Percentiles rank a stretch among this genome's conserved stretches.
phyloP scores from a whole-genome alignment of 2,797 vertebrate genomes.

The Eulemur coronatus region DNA sequence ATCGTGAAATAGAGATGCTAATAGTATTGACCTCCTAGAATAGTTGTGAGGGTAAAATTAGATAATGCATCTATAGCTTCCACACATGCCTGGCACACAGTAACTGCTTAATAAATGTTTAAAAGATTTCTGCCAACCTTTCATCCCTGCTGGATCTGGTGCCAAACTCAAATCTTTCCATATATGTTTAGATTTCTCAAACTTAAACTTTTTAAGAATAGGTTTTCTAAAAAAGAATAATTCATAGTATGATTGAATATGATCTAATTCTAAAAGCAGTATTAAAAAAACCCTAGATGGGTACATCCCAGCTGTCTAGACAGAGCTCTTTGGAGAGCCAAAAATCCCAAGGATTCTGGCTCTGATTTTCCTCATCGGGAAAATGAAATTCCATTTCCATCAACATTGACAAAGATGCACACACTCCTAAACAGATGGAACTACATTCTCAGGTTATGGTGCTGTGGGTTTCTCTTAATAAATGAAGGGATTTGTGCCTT shows the following conservation, averaged over 20 bases:
- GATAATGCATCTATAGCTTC: not conserved
- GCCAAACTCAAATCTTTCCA: not conserved
- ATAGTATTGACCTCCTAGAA: not conserved
- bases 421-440: not conserved
- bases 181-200: not conserved
- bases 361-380: constrained; percentile 12
- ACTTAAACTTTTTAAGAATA: not conserved
- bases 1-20: not conserved
- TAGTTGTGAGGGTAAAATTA: not conserved
- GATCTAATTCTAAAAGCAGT: constrained; percentile 10
- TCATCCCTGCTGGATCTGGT: not conserved
- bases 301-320: not conserved
- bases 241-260: not conserved
- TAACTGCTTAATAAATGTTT: not conserved
- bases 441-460: not conserved
- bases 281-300: not conserved
- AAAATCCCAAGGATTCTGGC: not conserved
- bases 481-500: constrained; percentile 31
- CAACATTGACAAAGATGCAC: constrained; percentile 33
- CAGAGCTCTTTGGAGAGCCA: not conserved
- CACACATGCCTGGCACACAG: not conserved
- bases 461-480: constrained; percentile 45
- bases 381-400: constrained; percentile 51
- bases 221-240: not conserved
- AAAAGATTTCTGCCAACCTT: not conserved